Base-by-base conservation (phyloP, 2,888 invertebrate species). In the Phengaris arion region DNA sequence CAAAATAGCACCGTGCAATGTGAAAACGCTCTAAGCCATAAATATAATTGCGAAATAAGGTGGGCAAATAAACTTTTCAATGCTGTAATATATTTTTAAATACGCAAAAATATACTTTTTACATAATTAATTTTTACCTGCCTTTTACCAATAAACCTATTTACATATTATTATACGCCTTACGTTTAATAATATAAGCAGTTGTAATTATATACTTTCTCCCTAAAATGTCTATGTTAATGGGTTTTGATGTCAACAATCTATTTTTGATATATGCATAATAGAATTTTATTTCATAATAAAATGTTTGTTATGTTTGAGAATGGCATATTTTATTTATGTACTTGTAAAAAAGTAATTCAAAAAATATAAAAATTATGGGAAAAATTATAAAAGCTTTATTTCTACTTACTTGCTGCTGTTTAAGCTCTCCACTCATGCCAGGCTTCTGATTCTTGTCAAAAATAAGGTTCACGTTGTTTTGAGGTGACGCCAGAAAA, bases 361-460 rank as follows among this genome's bases (percentile, higher is more conserved):
- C 48, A 48, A 5, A 48, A 48, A 7, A 48, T 48, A 48, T 7
- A 48, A 48, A 48, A 48, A n/a, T n/a, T 6, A 48, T 8, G 48
- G 13, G 10, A 15, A 46, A n/a, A 6, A 10, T 45, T 7, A 22
- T 15, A 2, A 54, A 45, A 59, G 12, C 10, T 52, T 6, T 54
- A 54, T 48, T 48, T 74, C 7, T 68, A 83, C 89, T 84, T 77
- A 91, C 91, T 83, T 89, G 88, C 83, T 90, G 92, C 76, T 85
- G 84, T 79, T 93, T 93, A 52, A 90, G 86, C 77, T 93, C 92
- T 73, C 86, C 85, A 78, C 86, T 92, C 88, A 91, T 89, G 78
- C 87, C 86, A 77, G 84, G 77, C 81, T 92, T 91, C 82, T 88
- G 89, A 78, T 86, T 90, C 84, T 91, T 92, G 80, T 92, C 92